phyloP scores from a whole-genome alignment of 1,140 invertebrate species.

The Mycetomoellerius zeteki region DNA sequence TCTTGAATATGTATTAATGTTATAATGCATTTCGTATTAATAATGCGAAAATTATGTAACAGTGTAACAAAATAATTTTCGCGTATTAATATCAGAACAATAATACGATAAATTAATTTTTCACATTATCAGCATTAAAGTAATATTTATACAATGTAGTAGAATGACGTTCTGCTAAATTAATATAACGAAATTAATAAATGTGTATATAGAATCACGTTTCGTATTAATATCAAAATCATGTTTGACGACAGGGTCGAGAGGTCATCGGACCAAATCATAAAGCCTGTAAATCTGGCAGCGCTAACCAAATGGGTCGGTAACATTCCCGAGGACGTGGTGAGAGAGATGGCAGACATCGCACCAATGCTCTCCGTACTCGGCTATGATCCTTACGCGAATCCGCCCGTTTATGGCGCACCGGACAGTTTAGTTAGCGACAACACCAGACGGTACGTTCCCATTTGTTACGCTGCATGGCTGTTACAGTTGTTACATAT shows the following conservation, averaged over 20 bases:
- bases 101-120: slow-evolving; percentile 9
- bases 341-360: slow-evolving; percentile 95
- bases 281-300: slow-evolving; percentile 98
- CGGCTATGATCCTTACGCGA: slow-evolving; percentile 97
- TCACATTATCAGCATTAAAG: background rate
- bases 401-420: slow-evolving; percentile 97
- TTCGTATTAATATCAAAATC: background rate
- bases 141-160: background rate
- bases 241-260: slow-evolving; percentile 92
- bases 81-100: background rate
- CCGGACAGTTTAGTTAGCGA: slow-evolving; percentile 94
- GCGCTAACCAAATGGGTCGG: slow-evolving; percentile 99
- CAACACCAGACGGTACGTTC: slow-evolving; percentile 89
- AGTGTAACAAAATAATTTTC: slow-evolving; percentile 10
- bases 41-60: slow-evolving; percentile 1
- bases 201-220: background rate
- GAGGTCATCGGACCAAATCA: slow-evolving; percentile 99
- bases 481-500: slow-evolving; percentile 47
- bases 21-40: slow-evolving; percentile 3
- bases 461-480: slow-evolving; percentile 20
- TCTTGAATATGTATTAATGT: slow-evolving; percentile 3
- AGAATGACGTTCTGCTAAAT: background rate
- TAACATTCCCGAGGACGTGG: slow-evolving; percentile 95
- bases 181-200: slow-evolving; percentile 14
- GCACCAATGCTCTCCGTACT: slow-evolving; percentile 97